Conservation (phyloP, 2,888 invertebrate genomes). For the Achlya flavicornis region DNA sequence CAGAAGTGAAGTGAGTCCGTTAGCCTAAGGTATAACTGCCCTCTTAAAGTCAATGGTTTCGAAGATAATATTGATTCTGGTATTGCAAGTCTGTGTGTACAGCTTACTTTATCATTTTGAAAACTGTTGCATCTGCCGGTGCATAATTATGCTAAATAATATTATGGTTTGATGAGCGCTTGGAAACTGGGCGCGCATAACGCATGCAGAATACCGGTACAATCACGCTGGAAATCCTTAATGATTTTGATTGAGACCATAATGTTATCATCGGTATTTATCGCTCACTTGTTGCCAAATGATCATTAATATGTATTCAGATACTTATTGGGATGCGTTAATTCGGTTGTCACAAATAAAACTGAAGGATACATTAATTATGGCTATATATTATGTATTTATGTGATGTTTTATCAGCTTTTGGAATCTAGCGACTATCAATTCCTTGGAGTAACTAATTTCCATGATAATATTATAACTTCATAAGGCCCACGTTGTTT, state of each 20-base stretch:
- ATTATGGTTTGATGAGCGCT: not conserved
- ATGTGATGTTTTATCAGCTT: not conserved
- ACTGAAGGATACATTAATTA: not conserved
- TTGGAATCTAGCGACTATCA: too few species aligned
- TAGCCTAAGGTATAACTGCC: too few species aligned
- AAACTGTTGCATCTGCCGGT: not conserved
- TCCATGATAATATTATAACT: too few species aligned
- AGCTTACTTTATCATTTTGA: not conserved
- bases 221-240: not conserved
- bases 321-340: too few species aligned
- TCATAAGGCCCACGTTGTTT: too few species aligned
- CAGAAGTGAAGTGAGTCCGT: too few species aligned
- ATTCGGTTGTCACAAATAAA: too few species aligned
- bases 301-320: not conserved
- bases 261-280: not conserved
- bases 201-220: not conserved
- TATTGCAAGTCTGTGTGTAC: not conserved
- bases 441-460: too few species aligned
- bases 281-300: slow-evolving; percentile 1
- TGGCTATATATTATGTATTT: not conserved
- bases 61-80: not conserved
- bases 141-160: not conserved
- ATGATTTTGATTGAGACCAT: not conserved
- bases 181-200: not conserved
- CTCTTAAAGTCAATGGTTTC: too few species aligned